phyloP scores from a whole-genome alignment of 1,140 invertebrate species.

The Centruroides vittatus region DNA sequence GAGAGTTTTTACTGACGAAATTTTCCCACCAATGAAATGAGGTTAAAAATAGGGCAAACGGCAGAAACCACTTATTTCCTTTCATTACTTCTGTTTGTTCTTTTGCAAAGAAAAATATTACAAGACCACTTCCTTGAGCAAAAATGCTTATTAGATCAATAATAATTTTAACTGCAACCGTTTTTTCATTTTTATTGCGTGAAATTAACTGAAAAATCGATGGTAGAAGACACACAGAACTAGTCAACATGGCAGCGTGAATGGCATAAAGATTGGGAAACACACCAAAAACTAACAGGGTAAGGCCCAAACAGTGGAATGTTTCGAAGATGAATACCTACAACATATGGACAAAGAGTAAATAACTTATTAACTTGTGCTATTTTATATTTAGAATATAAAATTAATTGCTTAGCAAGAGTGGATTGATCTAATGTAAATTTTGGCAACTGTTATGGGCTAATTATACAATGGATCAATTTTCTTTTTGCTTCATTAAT shows the following conservation, averaged over 20 bases:
- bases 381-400: too few relatives aligned
- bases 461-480: too few relatives aligned
- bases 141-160: slow-evolving; percentile 23
- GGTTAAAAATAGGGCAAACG: slow-evolving; percentile 62
- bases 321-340: slow-evolving; percentile 55
- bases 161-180: slow-evolving; percentile 58
- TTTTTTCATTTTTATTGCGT: slow-evolving; percentile 60
- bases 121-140: slow-evolving; percentile 58
- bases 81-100: slow-evolving; percentile 21
- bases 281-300: slow-evolving; percentile 67
- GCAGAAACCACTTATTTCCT: slow-evolving; percentile 52
- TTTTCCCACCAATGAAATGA: slow-evolving; percentile 96
- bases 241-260: slow-evolving; percentile 83
- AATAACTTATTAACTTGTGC: too few relatives aligned
- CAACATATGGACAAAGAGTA: not conserved
- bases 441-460: too few relatives aligned
- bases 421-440: too few relatives aligned
- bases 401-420: too few relatives aligned
- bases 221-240: slow-evolving; percentile 80
- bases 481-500: too few relatives aligned
- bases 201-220: slow-evolving; percentile 59
- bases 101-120: slow-evolving; percentile 49
- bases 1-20: slow-evolving; percentile 62
- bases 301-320: slow-evolving; percentile 68
- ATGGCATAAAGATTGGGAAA: slow-evolving; percentile 81